Percentiles rank a stretch among this genome's conserved stretches.
Evolutionary conservation across 1,140 invertebrate genomes (phyloP).

Genomic region (Rhynchophorus ferrugineus): DNA sequence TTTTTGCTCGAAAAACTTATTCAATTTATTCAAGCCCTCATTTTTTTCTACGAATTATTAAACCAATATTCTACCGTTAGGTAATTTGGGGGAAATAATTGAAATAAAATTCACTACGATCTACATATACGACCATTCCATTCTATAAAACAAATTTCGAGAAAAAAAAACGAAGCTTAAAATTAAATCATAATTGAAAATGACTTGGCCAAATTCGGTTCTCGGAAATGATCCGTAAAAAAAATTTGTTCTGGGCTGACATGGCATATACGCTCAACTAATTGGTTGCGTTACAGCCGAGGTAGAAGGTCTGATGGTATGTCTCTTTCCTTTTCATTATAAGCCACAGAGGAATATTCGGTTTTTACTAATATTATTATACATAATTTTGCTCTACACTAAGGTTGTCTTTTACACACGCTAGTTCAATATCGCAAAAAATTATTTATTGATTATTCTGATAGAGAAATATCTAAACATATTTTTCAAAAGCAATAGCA

Average conservation of each 20-base stretch:
- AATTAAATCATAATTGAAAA: slow-evolving; percentile 26
- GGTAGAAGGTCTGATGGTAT: neutral
- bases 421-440: no score
- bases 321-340: slow-evolving; percentile 7
- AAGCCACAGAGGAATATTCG: slow-evolving; percentile 2
- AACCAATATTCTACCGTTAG: slow-evolving; percentile 8
- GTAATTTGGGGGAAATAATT: slow-evolving; percentile 1
- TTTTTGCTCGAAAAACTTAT: neutral
- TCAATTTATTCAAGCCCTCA: neutral
- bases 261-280: slow-evolving; percentile 20
- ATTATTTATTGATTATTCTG: no score
- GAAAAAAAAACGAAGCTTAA: slow-evolving; percentile 22
- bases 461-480: no score
- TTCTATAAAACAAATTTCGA: slow-evolving; percentile 8
- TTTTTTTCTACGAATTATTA: neutral
- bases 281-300: slow-evolving; percentile 17
- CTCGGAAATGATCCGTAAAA: slow-evolving; percentile 19
- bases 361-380: no score
- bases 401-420: no score
- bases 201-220: slow-evolving; percentile 23
- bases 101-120: slow-evolving; percentile 6
- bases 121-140: slow-evolving; percentile 1
- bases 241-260: slow-evolving; percentile 14
- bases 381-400: no score
- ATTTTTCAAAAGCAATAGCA: no score